These are phyloP conservation scores for Austrolebias charrua DNA, from an alignment of 2,797 vertebrate species.

Conservation along the genomic window DNA sequence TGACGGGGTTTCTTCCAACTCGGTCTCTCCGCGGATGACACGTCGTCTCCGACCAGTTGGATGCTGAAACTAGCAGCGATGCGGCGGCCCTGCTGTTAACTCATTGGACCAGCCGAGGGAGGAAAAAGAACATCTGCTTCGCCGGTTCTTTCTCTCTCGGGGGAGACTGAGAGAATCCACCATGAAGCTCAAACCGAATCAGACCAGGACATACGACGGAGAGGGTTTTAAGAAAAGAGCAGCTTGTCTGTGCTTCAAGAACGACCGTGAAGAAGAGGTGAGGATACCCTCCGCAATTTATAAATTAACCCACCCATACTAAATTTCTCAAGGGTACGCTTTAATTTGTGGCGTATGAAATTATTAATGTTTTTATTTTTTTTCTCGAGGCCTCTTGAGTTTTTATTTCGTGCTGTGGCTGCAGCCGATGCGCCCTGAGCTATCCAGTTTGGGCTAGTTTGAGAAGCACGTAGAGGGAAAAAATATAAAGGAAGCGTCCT, in stretches of 20 bases:
- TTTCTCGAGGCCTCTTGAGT: constrained; percentile 5
- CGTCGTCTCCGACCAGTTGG: constrained; percentile 23
- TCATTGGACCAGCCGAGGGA: background rate
- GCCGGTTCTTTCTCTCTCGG: constrained; percentile 20
- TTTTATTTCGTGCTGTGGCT: constrained; percentile 4
- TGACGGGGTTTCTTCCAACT: background rate
- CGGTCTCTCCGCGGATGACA: constrained; percentile 15
- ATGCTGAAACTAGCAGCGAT: constrained; percentile 59
- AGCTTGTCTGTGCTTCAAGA: constrained; percentile 92
- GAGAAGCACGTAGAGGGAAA: constrained; percentile 48
- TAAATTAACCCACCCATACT: background rate
- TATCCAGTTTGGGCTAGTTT: constrained; percentile 82
- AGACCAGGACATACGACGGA: constrained; percentile 95
- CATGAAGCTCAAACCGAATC: constrained; percentile 98
- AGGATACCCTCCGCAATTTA: constrained; percentile 2
- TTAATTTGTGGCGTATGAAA: background rate
- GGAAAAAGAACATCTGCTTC: background rate
- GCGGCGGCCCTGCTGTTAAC: constrained; percentile 62
- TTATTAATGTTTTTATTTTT: background rate
- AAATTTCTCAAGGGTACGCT: background rate
- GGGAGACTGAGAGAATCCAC: constrained; percentile 49
- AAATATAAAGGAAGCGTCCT: constrained; percentile 7
- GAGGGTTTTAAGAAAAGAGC: constrained; percentile 94
- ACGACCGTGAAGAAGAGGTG: constrained; percentile 94
- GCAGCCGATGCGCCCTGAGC: constrained; percentile 52